phyloP scores from a whole-genome alignment of 2,888 invertebrate genomes.

The Nipponacmea schrenckii region DNA sequence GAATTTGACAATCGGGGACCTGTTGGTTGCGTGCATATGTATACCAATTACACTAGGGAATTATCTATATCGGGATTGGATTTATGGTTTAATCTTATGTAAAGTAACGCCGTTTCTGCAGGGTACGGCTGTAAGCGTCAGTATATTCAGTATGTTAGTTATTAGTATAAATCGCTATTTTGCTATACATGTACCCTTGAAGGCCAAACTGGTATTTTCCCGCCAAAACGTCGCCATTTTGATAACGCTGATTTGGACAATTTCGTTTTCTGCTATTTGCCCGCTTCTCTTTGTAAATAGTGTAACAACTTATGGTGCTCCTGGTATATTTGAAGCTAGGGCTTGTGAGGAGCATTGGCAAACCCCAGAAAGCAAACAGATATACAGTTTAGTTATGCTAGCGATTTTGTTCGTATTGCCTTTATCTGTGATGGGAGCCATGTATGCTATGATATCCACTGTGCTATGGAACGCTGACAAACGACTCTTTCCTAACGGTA shows the following conservation, averaged over 20 bases:
- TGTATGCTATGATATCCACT: constrained; percentile 46
- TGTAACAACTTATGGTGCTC: constrained; percentile 34
- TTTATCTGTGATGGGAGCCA: constrained; percentile 44
- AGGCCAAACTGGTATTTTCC: constrained; percentile 47
- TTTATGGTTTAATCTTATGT: constrained; percentile 49
- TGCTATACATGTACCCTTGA: constrained; percentile 47
- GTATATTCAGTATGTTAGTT: constrained; percentile 49
- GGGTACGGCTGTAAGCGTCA: constrained; percentile 50
- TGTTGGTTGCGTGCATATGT: constrained; percentile 51
- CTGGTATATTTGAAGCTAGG: constrained; percentile 38
- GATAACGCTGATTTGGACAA: constrained; percentile 44
- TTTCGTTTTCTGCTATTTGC: constrained; percentile 43
- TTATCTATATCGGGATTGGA: constrained; percentile 50
- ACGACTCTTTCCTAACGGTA: constrained; percentile 26
- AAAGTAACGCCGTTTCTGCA: constrained; percentile 51
- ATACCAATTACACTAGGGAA: constrained; percentile 52
- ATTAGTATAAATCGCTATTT: constrained; percentile 53
- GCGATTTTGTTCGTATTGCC: constrained; percentile 45
- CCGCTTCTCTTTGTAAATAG: constrained; percentile 49
- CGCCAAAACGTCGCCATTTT: constrained; percentile 42
- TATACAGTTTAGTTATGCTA: constrained; percentile 51
- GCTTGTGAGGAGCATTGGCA: constrained; percentile 50
- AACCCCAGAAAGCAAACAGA: constrained; percentile 34
- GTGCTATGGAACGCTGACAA: constrained; percentile 47
- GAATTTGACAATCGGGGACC: constrained; percentile 53